Evolutionary conservation across 1,140 invertebrate species (phyloP).

Genomic region (Drosophila arizonae): DNA sequence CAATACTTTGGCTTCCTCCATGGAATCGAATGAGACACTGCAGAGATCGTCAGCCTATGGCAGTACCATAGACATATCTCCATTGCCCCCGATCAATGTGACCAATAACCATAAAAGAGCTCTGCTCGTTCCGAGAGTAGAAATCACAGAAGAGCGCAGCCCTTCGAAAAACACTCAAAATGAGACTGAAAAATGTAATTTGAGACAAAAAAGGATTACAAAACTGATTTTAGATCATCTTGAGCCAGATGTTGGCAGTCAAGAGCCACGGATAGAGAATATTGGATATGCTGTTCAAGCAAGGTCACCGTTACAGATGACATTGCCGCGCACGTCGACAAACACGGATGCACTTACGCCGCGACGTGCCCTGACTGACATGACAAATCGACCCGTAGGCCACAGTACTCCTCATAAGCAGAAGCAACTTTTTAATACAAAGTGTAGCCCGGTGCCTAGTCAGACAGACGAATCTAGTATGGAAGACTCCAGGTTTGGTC

Average conservation of each 20-base stretch:
- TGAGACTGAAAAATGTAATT: neutral
- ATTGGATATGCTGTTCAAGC: neutral
- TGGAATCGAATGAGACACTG: neutral
- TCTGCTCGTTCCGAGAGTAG: neutral
- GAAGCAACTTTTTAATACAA: neutral
- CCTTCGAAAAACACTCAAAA: neutral
- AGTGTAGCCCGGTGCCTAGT: neutral
- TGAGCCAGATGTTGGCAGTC: neutral
- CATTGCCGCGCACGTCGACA: neutral
- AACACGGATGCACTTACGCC: neutral
- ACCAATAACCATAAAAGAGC: conserved; percentile 3
- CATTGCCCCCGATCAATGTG: conserved; percentile 5
- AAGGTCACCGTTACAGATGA: conserved; percentile 6
- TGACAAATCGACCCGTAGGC: neutral
- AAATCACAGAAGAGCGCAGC: neutral
- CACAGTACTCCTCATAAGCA: conserved; percentile 18
- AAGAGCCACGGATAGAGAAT: conserved; percentile 9
- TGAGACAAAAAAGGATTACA: neutral
- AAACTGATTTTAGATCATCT: neutral
- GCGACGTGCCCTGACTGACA: conserved; percentile 2
- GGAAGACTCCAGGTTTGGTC: neutral
- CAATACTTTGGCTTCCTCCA: neutral
- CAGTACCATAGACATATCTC: neutral
- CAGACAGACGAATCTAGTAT: neutral
- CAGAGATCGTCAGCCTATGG: neutral